These are phyloP conservation scores for Cacoxenus indagator DNA, from an alignment of 2,888 invertebrate genomes.

Conservation along the genomic window DNA sequence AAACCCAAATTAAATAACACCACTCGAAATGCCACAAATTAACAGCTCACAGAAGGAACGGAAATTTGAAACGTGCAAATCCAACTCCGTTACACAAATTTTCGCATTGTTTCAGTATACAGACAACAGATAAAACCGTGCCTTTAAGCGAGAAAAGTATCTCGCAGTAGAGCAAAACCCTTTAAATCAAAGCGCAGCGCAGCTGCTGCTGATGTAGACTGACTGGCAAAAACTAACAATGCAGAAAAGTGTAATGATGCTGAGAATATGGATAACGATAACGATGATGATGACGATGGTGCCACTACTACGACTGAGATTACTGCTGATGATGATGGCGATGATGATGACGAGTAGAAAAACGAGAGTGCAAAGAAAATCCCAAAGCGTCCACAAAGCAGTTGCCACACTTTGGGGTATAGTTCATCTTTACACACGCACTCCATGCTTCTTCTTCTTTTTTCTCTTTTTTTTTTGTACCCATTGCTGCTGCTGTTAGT, in stretches of 20 bases:
- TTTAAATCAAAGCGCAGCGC: background rate
- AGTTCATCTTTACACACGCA: background rate
- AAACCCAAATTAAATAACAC: background rate
- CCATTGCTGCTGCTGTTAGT: background rate
- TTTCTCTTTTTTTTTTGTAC: background rate
- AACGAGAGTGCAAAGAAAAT: background rate
- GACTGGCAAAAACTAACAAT: background rate
- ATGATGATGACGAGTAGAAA: background rate
- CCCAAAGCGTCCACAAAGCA: constrained; percentile 2
- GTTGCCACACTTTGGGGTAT: constrained; percentile 18
- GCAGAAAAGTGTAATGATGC: background rate
- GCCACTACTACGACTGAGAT: background rate
- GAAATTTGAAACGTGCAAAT: background rate
- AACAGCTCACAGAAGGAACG: background rate
- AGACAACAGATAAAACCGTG: background rate
- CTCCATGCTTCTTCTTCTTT: background rate
- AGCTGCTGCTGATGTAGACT: background rate
- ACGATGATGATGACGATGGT: background rate
- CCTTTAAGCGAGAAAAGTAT: background rate
- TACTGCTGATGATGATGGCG: background rate
- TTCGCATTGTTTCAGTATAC: background rate
- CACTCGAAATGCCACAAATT: background rate
- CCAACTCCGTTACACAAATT: constrained; percentile 13
- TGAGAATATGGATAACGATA: background rate
- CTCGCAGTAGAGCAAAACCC: background rate